Evolutionary conservation across 2,888 invertebrate species (phyloP), one percentile per base, ranked within the genome.

Genomic region (Drosophila niveifrons): DNA sequence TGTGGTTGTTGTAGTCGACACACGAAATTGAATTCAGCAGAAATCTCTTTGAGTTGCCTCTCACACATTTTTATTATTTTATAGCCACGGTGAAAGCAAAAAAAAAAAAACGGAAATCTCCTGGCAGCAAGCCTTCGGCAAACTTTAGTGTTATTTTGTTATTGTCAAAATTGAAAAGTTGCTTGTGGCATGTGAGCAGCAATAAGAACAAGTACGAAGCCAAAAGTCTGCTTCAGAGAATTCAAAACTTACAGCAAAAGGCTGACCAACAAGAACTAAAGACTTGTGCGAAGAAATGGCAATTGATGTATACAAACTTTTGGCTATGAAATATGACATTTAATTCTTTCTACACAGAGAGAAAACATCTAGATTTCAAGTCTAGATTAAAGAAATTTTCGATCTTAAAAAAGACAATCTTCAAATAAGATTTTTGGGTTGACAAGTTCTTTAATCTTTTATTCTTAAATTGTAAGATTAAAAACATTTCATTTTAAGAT

Each of bases 61-160:
- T 61, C 71, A 75, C 85, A 81, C 82, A 72, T 72, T 78, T 84
- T 70, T 88, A 85, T 88, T 88, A 82, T 85, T 88, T 85, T 85
- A 78, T 82, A 71, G 68, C 64, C 62, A 65, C 63, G 66, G 50
- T 47, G 46, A 73, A 80, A 18, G 4, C 0, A 23, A 23, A 6
- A 23, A 23, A 0, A 0, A 23, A 23, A 23, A 75, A 78, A 66
- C 72, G 55, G 43, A 64, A 55, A 68, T 53, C 70, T 44, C 51
- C 50, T 47, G 57, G 41, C 55, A 58, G 62, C 34, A 56, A 58
- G 56, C 39, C 78, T 58, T 63, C 44, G 57, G 57, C 57, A 11
- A 77, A 61, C 55, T 62, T 77, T 57, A 46, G 13, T 58, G 46
- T 58, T 15, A 10, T 50, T 48, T 46, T 64, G 67, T 65, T 52